Evolutionary conservation across 2,888 invertebrate genomes (phyloP), one percentile per base, ranked within the genome.

Genomic region (Venustoraphidia nigricollis): DNA sequence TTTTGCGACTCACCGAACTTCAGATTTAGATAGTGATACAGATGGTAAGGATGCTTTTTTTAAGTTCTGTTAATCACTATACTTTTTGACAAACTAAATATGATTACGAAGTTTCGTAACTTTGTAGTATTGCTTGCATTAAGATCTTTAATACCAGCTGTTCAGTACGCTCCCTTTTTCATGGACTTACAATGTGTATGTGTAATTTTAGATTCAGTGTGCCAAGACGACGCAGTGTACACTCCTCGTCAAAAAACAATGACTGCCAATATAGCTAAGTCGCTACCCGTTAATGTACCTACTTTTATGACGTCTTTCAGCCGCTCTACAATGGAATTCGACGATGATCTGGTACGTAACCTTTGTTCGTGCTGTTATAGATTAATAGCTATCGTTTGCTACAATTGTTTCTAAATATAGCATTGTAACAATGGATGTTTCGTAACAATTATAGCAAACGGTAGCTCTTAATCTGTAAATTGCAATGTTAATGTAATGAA

Each of bases 261-360:
- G 42, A 66, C 67, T 14, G 70, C 72, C 50, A 69, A 62, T 46
- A 59, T 86, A 54, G 88, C 86, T 41, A 81, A 81, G 62, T 87
- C 87, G 53, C 69, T 88, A 59, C 89, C 89, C 38, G 81, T 89
- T 62, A 79, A 77, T 62, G 81, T 89, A 66, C 84, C 86, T 47
- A 67, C 65, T 50, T 79, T 81, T 60, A 55, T 64, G 56, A 56
- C 62, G 13, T 55, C 59, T 35, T 54, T 58, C 43, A 56, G 58
- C 47, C 59, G 55, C 48, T 59, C 59, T 42, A 58, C 54, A 56
- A 59, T 54, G 60, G 72, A 53, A 60, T 66, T 58, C 44, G 67
- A 69, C 42, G 77, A 78, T 48, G 79, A 75, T 51, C 69, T 72
- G 61, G 77, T 77, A 60, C n/a, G n/a, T n/a, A n/a, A n/a, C n/a